phyloP scores from a whole-genome alignment of 1,140 invertebrate genomes.

The Scaptomyza graminum region DNA sequence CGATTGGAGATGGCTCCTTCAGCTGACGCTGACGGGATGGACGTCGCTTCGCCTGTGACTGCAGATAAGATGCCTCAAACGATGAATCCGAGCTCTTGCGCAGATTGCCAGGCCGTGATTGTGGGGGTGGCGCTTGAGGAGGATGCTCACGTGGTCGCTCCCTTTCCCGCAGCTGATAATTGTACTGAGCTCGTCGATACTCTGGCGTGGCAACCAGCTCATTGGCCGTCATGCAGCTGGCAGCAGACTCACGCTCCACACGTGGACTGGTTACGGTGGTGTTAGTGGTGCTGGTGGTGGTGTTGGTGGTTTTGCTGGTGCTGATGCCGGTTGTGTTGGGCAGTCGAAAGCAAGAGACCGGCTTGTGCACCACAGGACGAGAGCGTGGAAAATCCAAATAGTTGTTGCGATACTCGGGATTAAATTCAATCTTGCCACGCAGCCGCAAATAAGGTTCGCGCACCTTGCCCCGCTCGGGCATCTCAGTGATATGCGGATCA shows the following conservation, averaged over 20 bases:
- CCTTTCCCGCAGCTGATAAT: slow-evolving; percentile 75
- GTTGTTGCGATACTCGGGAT: slow-evolving; percentile 81
- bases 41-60: slow-evolving; percentile 53
- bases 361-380: slow-evolving; percentile 75
- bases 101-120: slow-evolving; percentile 14
- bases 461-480: slow-evolving; percentile 79
- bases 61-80: slow-evolving; percentile 30
- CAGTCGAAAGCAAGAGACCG: slow-evolving; percentile 75
- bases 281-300: slow-evolving; percentile 16
- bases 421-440: slow-evolving; percentile 82
- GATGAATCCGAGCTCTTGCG: slow-evolving; percentile 71
- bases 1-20: slow-evolving; percentile 35
- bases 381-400: slow-evolving; percentile 78
- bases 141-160: slow-evolving; percentile 33
- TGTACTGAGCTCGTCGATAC: slow-evolving; percentile 71
- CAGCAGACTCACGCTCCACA: slow-evolving; percentile 8
- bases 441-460: slow-evolving; percentile 73
- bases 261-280: slow-evolving; percentile 21
- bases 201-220: slow-evolving; percentile 74
- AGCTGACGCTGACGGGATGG: slow-evolving; percentile 51
- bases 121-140: neutral
- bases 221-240: slow-evolving; percentile 43
- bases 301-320: slow-evolving; percentile 17
- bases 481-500: slow-evolving; percentile 77
- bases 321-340: slow-evolving; percentile 45